Conservation (phyloP, 2,888 invertebrate genomes). For the Cyaniris semiargus region DNA sequence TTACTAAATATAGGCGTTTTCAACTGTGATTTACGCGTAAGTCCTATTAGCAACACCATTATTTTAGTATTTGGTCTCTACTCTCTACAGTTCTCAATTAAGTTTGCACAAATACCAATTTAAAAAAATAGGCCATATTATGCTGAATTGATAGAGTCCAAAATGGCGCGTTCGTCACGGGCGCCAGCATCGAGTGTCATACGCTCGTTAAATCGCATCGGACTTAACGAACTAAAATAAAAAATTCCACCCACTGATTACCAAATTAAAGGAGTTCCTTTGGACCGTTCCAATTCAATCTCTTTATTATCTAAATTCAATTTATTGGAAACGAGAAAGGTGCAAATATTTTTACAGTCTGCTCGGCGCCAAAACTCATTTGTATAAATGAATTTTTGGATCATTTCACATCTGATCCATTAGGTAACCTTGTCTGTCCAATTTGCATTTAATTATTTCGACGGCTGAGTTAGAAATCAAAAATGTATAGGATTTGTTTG, state of each 20-base stretch:
- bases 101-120: too few relatives aligned
- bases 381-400: conserved; percentile 15
- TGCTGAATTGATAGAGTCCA: background rate
- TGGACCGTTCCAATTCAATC: conserved; percentile 21
- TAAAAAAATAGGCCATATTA: background rate
- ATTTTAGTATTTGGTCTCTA: too few relatives aligned
- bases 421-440: background rate
- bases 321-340: conserved; percentile 6
- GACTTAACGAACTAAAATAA: conserved; percentile 30
- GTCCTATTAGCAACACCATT: too few relatives aligned
- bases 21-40: too few relatives aligned
- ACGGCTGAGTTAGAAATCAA: too few relatives aligned
- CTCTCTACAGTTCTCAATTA: too few relatives aligned
- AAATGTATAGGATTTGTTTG: too few relatives aligned
- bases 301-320: background rate
- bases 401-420: conserved; percentile 8
- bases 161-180: background rate
- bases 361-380: conserved; percentile 4
- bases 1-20: too few relatives aligned
- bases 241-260: background rate
- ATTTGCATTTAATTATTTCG: background rate
- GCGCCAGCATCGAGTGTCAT: conserved; percentile 26
- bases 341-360: background rate
- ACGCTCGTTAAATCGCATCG: conserved; percentile 32
- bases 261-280: conserved; percentile 18